Conservation (phyloP, 2,113 vertebrate genomes). For the Mobula hypostoma region DNA sequence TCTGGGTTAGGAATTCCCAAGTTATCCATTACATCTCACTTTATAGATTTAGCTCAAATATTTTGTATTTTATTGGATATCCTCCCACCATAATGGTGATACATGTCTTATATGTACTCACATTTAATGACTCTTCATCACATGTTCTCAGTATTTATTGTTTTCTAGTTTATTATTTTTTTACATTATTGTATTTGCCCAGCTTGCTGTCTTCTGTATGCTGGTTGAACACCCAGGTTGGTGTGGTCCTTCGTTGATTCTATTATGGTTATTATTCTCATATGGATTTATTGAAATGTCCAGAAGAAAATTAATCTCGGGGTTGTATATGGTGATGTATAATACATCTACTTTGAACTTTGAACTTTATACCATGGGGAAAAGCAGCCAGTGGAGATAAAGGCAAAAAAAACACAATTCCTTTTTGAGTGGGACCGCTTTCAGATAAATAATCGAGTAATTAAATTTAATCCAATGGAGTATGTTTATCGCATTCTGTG, state of each 20-base stretch:
- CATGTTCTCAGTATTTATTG: too few relatives aligned
- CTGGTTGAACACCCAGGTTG: too few relatives aligned
- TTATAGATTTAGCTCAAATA: constrained; percentile 26
- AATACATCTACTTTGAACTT: too few relatives aligned
- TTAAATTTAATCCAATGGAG: neutral
- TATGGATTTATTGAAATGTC: too few relatives aligned
- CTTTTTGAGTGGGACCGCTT: neutral
- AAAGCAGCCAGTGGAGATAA: neutral
- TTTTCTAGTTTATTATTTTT: too few relatives aligned
- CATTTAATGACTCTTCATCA: too few relatives aligned
- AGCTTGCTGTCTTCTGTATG: too few relatives aligned
- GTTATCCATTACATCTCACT: neutral
- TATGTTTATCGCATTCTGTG: neutral
- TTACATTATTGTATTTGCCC: too few relatives aligned
- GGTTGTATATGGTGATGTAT: too few relatives aligned
- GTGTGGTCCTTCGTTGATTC: too few relatives aligned
- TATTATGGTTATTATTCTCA: too few relatives aligned
- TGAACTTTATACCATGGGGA: neutral
- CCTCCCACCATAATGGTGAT: constrained; percentile 6
- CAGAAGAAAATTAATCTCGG: too few relatives aligned
- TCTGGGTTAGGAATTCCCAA: neutral
- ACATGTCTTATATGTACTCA: neutral
- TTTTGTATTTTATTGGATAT: constrained; percentile 18
- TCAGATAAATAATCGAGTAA: constrained; percentile 25
- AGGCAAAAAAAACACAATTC: neutral